These are phyloP conservation scores for Enteromius argenteus DNA, from an alignment of 2,797 vertebrate species.

Conservation along the genomic window DNA sequence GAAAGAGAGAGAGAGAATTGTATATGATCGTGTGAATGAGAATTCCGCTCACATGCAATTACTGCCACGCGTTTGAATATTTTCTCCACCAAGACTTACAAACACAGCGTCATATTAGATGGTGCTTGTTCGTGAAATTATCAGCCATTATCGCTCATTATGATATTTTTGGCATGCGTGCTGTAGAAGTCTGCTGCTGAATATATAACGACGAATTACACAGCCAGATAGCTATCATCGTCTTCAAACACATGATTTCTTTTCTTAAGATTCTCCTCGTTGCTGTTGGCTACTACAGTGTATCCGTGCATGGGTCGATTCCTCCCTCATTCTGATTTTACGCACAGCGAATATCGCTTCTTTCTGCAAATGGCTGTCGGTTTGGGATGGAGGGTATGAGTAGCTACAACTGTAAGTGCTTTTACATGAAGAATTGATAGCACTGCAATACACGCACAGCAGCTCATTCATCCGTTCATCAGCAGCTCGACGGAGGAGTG, in stretches of 20 bases:
- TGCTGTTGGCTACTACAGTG: not conserved
- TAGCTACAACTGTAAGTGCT: slow-evolving; percentile 26
- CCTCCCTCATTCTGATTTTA: not conserved
- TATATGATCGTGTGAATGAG: slow-evolving; percentile 6
- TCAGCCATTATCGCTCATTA: not conserved
- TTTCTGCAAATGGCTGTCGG: slow-evolving; percentile 33
- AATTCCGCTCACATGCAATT: slow-evolving; percentile 1
- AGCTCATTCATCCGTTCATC: slow-evolving; percentile 39
- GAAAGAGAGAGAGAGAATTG: not conserved
- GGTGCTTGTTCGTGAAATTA: not conserved
- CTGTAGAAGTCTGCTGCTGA: not conserved
- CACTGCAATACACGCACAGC: slow-evolving; percentile 54
- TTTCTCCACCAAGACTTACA: not conserved
- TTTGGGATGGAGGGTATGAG: slow-evolving; percentile 4
- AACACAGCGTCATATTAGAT: not conserved
- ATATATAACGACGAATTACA: not conserved
- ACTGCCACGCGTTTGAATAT: slow-evolving; percentile 11
- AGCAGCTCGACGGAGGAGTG: slow-evolving; percentile 9
- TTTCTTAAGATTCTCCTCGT: not conserved
- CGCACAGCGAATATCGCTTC: not conserved
- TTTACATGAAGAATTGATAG: slow-evolving; percentile 47
- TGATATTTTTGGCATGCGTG: not conserved
- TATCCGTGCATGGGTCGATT: not conserved
- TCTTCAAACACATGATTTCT: slow-evolving; percentile 1
- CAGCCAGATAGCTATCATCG: too few species aligned